Conservation (phyloP, 2,797 vertebrate genomes). For the Fistularia tabacaria region DNA sequence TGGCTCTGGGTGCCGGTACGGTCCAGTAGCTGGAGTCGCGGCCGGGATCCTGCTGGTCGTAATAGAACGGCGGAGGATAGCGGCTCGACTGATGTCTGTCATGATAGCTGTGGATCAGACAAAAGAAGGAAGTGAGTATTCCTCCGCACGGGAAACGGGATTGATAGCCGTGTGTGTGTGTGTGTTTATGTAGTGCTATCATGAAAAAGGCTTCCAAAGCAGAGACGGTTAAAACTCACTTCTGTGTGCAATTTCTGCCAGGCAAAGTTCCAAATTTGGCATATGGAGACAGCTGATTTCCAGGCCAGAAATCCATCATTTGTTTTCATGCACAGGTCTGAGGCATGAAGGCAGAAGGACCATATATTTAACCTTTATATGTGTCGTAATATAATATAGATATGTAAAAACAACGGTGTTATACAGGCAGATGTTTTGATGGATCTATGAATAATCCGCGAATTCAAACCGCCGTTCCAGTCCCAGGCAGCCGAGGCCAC, state of each 20-base stretch:
- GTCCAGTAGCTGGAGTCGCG: constrained; percentile 60
- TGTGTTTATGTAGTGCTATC: not conserved
- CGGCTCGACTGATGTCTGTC: constrained; percentile 53
- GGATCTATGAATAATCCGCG: too few relatives aligned
- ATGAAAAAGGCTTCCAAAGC: constrained; percentile 1
- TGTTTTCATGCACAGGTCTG: constrained; percentile 37
- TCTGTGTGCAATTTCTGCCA: constrained; percentile 57
- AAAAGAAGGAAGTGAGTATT: not conserved
- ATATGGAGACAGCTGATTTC: constrained; percentile 52
- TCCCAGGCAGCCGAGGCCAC: too few relatives aligned
- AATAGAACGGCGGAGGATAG: constrained; percentile 51
- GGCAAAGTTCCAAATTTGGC: constrained; percentile 65
- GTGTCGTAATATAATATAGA: not conserved
- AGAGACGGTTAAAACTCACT: constrained; percentile 48
- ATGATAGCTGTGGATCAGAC: constrained; percentile 56
- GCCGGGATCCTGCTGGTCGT: constrained; percentile 42
- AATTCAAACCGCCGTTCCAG: too few relatives aligned
- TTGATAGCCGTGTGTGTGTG: too few relatives aligned
- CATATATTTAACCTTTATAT: not conserved
- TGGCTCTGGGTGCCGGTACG: constrained; percentile 55
- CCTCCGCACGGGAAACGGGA: too few relatives aligned
- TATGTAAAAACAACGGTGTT: not conserved
- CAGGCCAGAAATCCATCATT: constrained; percentile 71
- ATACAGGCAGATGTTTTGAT: not conserved
- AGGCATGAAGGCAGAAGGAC: constrained; percentile 14